Base-by-base conservation (phyloP, 2,113 vertebrate genomes). In the Cyrtonyx montezumae region DNA sequence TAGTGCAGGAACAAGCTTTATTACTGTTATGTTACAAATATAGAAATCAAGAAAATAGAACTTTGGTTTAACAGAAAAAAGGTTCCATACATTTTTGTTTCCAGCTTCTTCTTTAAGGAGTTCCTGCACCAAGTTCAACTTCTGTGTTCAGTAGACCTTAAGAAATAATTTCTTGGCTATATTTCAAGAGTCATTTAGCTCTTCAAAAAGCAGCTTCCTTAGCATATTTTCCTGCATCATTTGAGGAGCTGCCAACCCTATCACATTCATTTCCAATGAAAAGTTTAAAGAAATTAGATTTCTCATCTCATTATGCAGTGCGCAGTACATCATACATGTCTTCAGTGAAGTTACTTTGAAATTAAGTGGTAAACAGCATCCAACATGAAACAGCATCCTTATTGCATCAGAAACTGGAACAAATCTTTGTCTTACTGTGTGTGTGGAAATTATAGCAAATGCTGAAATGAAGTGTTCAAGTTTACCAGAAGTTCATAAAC, bases 161-260 rank as follows among this genome's bases (percentile, higher is more conserved):
- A 37, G 78, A 86, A 95, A 86, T 76, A 91, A 30, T 20, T 66
- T 86, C 56, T 87, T 88, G 76, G 73, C 30, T 45, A 45, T 20
- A 25, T 83, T 90, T 90, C 76, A 94, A 95, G 51, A 88, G 74
- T 61, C 7, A 12, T 32, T 80, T 63, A 66, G 25, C 36, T 87
- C 79, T 74, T 91, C 76, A 80, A 75, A 85, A 80, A 88, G 87
- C 22, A 90, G 73, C 23, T 46, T 91, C 88, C 63, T 95, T 75
- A 91, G 78, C 16, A 5, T 88, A 84, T 94, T 90, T 56, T 46
- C 45, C 53, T 92, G 40, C 23, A 69, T 81, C 28, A 63, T 84
- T 90, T 92, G 74, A 87, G 83, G 13, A 92, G n/a, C 49, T 95
- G 62, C 61, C 76, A 93, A 76, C 74, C 10, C 79, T 59, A 91